Base-by-base conservation (phyloP, 2,888 invertebrate genomes). In the Drosophila leonis region DNA sequence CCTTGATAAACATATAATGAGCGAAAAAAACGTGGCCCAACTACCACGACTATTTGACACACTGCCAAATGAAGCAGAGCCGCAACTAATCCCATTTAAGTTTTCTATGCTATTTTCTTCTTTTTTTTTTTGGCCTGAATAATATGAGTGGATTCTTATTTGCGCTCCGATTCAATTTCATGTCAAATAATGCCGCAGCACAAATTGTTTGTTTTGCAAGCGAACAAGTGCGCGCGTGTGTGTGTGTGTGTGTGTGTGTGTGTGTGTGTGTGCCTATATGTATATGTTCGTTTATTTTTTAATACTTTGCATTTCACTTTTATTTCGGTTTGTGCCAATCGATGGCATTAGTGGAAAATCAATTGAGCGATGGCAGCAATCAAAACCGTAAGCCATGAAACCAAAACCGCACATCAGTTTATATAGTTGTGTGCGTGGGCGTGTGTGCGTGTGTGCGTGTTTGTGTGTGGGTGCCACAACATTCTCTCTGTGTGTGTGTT, bases 361-460 rank as follows among this genome's bases (percentile, higher is more conserved):
- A 87, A 85, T 85, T 85, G 84, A 85, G 87, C 89, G 84, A 87
- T 89, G 89, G 72, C 84, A 87, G 85, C 88, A 85, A 87, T 85
- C 89, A 84, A 88, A 85, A 82, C 77, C 87, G 78, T 83, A 87
- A 84, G 84, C 89, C 87, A 87, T 75, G 84, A 87, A 83, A 85
- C 82, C 89, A 81, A 83, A 85, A 85, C 90, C 85, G 80, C 77
- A 87, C 79, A 76, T 89, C 80, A 80, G 75, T 80, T 80, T 65
- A 66, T 65, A 61, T 66, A 39, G 60, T 44, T 48, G 13, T 33
- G 59, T 15, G 31, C n/a, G 31, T n/a, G 33, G 65, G 55, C 55
- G 9, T 18, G 41, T 0, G 15, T 13, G 41, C 8, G 55, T 35
- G 52, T 29, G 57, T 44, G n/a, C n/a, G n/a, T n/a, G n/a, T n/a